Evolutionary conservation across 2,888 invertebrate species (phyloP), one percentile per base, ranked within the genome.

Genomic region (Idaea straminata): DNA sequence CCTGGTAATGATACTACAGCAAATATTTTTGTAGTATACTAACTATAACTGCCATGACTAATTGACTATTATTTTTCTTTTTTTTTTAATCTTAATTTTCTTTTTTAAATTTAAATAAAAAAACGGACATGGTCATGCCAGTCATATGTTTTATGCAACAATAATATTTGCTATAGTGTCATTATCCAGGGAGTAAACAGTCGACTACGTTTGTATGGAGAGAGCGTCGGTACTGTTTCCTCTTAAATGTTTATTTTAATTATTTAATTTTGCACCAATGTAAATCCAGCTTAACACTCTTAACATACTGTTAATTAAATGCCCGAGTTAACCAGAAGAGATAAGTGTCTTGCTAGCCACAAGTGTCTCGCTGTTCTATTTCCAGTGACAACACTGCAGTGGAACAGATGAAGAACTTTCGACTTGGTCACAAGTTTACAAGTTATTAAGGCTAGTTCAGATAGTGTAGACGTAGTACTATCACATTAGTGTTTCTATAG

Each of bases 391-490:
- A 81, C 75, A 47, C 47, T 7, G 73, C 72, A 75, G 66, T 65
- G 69, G 66, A 68, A 77, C 67, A 72, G 70, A 66, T 71, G 64
- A 66, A 69, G 71, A 79, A 76, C 77, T 83, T 75, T 69, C 76
- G 79, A 81, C 81, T 80, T 71, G 76, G 76, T 77, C 69, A 69
- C 73, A 77, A 83, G 80, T 81, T 83, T 80, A 80, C 80, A 84
- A 82, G 76, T 84, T 80, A 80, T 81, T 81, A 78, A 77, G 74
- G 77, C 69, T 61, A 61, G 66, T 66, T 63, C 47, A 13, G 10
- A 13, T 47, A 47, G 10, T 38, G 6, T 47, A 7, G 36, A 7
- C 7, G 47, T 47, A 13, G 47, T 47, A 47, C 47, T 13, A 7
- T 47, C 5, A 47, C 13, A 47, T 47, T 47, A 47, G 47, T 47